A percentile compares a stretch with the other conserved stretches of the same genome.
These are phyloP conservation scores for Drosophila elegans DNA, from an alignment of 1,140 invertebrate genomes.

Conservation along the genomic window DNA sequence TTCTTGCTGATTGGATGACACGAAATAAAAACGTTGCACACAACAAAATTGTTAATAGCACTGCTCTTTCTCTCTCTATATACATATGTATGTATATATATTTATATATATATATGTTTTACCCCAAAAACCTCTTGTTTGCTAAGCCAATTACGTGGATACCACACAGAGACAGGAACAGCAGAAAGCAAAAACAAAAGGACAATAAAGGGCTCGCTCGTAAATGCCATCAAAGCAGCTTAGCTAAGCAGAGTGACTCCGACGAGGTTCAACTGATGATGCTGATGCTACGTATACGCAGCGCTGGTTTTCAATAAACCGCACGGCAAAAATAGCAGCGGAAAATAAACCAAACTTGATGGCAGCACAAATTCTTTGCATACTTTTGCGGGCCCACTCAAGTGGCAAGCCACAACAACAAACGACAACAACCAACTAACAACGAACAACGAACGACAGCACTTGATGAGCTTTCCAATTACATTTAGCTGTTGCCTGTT, in stretches of 20 bases:
- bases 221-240: slow-evolving; percentile 52
- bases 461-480: slow-evolving; percentile 77
- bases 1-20: slow-evolving; percentile 67
- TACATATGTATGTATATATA: not conserved
- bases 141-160: slow-evolving; percentile 70
- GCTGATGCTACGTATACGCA: slow-evolving; percentile 45
- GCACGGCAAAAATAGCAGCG: slow-evolving; percentile 38
- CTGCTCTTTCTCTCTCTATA: not conserved
- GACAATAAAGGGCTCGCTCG: slow-evolving; percentile 73
- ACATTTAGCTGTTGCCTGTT: slow-evolving; percentile 68
- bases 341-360: slow-evolving; percentile 49
- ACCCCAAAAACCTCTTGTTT: slow-evolving; percentile 1
- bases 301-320: slow-evolving; percentile 69
- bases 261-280: slow-evolving; percentile 8
- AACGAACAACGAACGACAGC: slow-evolving; percentile 18
- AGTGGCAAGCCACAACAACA: slow-evolving; percentile 47
- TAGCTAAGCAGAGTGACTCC: slow-evolving; percentile 34
- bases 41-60: slow-evolving; percentile 65
- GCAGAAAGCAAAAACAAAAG: slow-evolving; percentile 60
- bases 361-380: slow-evolving; percentile 61
- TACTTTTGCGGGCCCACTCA: slow-evolving; percentile 66
- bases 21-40: slow-evolving; percentile 68
- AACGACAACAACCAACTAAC: slow-evolving; percentile 1
- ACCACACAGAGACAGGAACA: slow-evolving; percentile 7
- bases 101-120: not conserved